Evolutionary conservation across 2,888 invertebrate species (phyloP), one percentile per base, ranked within the genome.

Genomic region (Keiferia lycopersicella): DNA sequence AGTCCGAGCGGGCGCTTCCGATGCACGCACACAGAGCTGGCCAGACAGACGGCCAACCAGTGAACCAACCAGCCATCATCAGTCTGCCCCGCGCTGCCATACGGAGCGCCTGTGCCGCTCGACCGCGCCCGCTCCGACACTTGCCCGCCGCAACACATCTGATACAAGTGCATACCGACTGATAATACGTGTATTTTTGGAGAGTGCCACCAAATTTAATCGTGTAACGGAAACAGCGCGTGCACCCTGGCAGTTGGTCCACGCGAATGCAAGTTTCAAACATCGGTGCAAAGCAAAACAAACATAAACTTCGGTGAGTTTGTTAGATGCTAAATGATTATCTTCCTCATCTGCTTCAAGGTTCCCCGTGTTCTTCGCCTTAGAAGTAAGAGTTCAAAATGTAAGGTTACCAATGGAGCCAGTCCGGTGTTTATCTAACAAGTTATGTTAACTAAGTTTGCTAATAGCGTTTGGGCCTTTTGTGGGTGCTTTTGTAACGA

Each of bases 261-360:
- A 78, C 79, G 81, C 84, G 81, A 85, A 86, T 87, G 87, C 79
- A 73, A 70, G 74, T 79, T 85, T 79, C 78, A 77, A 80, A 79
- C 79, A 77, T 79, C 77, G 75, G 83, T 79, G 77, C 77, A 79
- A 77, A 79, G 82, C 84, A 86, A 87, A 83, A 87, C 84, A 89
- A 87, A 89, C 85, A 88, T 84, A 85, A 81, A 81, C 82, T 85
- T 79, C 85, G 84, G 91, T 91, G 81, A 89, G 91, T 88, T 83
- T 75, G 68, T 72, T 75, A 73, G 72, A 74, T 73, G 73, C 74
- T 76, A 69, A 64, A 67, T 67, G 59, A 65, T 62, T 64, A 50
- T 72, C 63, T 68, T 71, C 70, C 73, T 73, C 74, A 18, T 74
- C 71, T 70, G 72, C 75, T 75, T 73, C 67, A 58, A 18, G 12